Percentiles rank a stretch among this genome's conserved stretches.
Conservation (phyloP, 2,797 vertebrate species). For the Triplophysa yarkandensis region DNA sequence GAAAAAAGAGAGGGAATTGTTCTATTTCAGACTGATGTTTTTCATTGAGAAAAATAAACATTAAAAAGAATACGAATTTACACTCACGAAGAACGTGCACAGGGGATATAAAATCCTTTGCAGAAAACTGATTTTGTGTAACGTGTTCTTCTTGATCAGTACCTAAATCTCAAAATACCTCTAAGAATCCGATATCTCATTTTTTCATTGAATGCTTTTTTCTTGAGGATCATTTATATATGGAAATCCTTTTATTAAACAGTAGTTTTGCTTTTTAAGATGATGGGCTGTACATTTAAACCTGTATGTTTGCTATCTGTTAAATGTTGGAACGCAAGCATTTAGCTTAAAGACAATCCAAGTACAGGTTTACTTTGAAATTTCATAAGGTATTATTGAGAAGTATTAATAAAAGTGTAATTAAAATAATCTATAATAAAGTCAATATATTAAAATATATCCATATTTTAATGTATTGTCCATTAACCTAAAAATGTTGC, state of each 20-base stretch:
- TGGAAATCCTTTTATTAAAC: not conserved
- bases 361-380: no score
- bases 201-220: conserved; percentile 7
- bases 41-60: conserved; percentile 65
- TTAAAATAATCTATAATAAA: no score
- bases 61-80: conserved; percentile 62
- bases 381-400: no score
- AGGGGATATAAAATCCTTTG: conserved; percentile 52
- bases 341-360: no score
- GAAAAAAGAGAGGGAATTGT: conserved; percentile 60
- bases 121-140: conserved; percentile 28
- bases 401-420: no score
- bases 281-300: no score
- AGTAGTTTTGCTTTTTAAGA: no score
- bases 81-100: conserved; percentile 52
- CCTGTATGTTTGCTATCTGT: no score
- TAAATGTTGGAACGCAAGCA: no score
- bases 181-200: not conserved
- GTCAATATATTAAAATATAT: no score
- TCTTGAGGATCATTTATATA: not conserved
- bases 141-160: conserved; percentile 17
- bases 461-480: no score
- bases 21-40: conserved; percentile 74
- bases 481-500: no score
- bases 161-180: not conserved